Base-by-base conservation (phyloP, 30 jellyfish, hydroid and myxozoan genomes). In the Aurelia aurita region DNA sequence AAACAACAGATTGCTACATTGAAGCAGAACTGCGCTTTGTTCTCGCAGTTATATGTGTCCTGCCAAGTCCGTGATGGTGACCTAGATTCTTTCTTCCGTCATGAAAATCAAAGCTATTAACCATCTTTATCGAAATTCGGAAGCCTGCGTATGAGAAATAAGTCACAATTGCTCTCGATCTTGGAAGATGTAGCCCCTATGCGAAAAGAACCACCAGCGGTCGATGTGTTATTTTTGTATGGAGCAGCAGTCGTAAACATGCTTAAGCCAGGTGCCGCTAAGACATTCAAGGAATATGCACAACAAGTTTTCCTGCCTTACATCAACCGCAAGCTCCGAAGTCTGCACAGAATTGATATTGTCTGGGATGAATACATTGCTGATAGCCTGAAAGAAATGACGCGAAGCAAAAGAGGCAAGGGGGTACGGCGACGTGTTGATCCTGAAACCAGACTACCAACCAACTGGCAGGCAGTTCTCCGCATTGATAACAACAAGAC, bases 191-290 rank as follows among this genome's bases (percentile, higher is more conserved):
- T 26, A 25, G 75, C 73, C 45, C 29, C 27, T 34, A 32, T 55
- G 74, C 87, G 61, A 54, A 39, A 55, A 26, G 74, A 55, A 75
- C 34, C 53, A 58, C 87, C 87, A 23, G 44, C 43, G 11, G 84
- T 54, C 20, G 84, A 66, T 57, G 43, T 47, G 2, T 4, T 80
- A 25, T n/a, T 80, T 68, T 35, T 80, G 32, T 85, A 46, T 54
- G 91, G 91, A 21, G 62, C 91, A n/a, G 91, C 91, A 3, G 15
- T 80, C 35, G n/a, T n/a, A n/a, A n/a, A n/a, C n/a, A n/a, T n/a
- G n/a, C n/a, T n/a, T n/a, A n/a, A n/a, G n/a, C n/a, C n/a, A n/a
- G n/a, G n/a, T n/a, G n/a, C n/a, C n/a, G n/a, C n/a, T n/a, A n/a
- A n/a, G n/a, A n/a, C n/a, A n/a, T n/a, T n/a, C n/a, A n/a, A 26